These are phyloP conservation scores for Cisticola juncidis DNA, from an alignment of 2,113 vertebrate species.

Conservation along the genomic window DNA sequence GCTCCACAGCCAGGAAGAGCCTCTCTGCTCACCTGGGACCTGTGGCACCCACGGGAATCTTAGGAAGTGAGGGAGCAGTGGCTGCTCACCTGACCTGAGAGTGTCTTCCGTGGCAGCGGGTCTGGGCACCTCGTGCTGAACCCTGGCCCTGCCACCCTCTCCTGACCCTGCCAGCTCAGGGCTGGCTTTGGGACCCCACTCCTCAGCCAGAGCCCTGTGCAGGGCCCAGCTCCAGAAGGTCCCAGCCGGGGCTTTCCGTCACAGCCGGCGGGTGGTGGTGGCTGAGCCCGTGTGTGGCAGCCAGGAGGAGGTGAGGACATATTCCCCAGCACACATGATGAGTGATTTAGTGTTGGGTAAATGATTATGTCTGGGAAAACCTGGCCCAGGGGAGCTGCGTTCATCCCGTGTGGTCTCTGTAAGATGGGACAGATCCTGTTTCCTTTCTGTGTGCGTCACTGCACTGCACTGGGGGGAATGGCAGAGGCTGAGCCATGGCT, in stretches of 20 bases:
- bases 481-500: neutral
- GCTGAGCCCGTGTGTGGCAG: neutral
- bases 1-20: neutral
- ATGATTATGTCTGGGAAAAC: constrained; percentile 3
- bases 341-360: constrained; percentile 15
- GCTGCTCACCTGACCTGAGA: rapidly evolving
- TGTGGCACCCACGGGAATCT: rapidly evolving
- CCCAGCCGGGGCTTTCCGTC: neutral
- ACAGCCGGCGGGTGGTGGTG: neutral
- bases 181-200: neutral
- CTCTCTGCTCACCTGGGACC: neutral
- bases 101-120: rapidly evolving
- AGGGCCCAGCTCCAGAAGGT: rapidly evolving
- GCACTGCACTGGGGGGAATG: neutral
- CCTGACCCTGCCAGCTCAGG: neutral
- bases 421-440: neutral
- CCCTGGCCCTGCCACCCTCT: neutral
- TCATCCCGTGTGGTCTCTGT: neutral
- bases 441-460: neutral
- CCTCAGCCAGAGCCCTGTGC: neutral
- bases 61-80: rapidly evolving
- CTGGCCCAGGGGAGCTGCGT: neutral
- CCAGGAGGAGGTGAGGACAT: neutral
- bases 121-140: neutral
- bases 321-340: neutral